Evolutionary conservation across 92 coral and sea anemone genomes (phyloP).

Genomic region (Epizoanthus fatuus): DNA sequence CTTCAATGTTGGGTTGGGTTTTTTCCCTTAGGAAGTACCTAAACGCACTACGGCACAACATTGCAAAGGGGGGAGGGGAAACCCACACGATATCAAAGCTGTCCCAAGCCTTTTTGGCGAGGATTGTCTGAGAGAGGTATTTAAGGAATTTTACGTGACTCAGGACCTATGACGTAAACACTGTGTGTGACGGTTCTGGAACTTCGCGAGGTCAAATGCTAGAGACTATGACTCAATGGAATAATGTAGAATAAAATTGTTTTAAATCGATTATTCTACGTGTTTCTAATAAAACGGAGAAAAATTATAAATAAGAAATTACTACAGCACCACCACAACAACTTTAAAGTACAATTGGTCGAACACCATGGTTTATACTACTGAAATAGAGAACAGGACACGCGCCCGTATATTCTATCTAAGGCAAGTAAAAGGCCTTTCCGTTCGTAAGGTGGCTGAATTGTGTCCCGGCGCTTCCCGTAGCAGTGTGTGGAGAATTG

Average conservation of each 20-base stretch:
- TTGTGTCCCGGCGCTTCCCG: not conserved
- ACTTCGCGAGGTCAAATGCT: not conserved
- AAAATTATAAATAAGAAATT: not conserved
- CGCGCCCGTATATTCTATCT: constrained; percentile 4
- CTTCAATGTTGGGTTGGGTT: no score
- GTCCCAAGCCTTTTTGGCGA: no score
- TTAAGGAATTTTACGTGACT: not conserved
- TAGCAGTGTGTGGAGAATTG: constrained; percentile 15
- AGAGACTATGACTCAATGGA: not conserved
- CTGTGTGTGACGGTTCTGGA: not conserved
- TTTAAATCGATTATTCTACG: not conserved
- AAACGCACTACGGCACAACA: no score
- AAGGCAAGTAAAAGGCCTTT: not conserved
- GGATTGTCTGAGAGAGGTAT: not conserved
- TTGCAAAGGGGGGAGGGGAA: no score
- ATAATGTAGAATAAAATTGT: not conserved
- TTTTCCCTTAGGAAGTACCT: no score
- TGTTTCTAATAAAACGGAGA: not conserved
- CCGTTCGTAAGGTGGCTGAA: not conserved
- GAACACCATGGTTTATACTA: not conserved
- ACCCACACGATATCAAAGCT: no score
- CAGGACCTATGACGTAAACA: not conserved
- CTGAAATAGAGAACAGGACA: not conserved
- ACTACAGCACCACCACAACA: not conserved
- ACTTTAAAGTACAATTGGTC: not conserved